Evolutionary conservation across 1,140 invertebrate species (phyloP).

Genomic region (Cyclina sinensis): DNA sequence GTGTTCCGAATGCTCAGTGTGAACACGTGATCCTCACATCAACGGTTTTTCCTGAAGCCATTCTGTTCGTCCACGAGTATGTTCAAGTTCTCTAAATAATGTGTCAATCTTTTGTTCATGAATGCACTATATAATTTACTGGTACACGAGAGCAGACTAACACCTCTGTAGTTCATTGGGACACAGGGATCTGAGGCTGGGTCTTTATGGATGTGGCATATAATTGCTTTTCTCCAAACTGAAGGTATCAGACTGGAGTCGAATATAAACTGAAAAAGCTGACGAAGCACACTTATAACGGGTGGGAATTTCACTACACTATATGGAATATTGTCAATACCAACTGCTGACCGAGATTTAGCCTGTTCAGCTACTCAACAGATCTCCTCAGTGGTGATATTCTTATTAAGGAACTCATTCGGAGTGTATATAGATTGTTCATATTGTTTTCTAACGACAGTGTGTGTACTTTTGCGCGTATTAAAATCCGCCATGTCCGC

Average conservation of each 20-base stretch:
- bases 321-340: constrained; percentile 1
- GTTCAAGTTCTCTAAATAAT: not conserved
- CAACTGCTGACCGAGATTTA: not conserved
- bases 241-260: constrained; percentile 34
- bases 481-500: not conserved
- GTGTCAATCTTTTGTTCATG: constrained; percentile 25
- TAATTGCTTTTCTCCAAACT: constrained; percentile 39
- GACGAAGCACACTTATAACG: not conserved
- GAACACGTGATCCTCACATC: too few relatives aligned
- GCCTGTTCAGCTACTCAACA: not conserved
- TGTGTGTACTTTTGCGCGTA: not conserved
- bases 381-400: too few relatives aligned
- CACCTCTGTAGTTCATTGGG: constrained; percentile 29
- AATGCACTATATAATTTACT: too few relatives aligned
- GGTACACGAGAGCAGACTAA: too few relatives aligned
- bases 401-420: not conserved
- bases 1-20: too few relatives aligned
- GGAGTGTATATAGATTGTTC: not conserved
- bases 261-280: constrained; percentile 40
- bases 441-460: not conserved
- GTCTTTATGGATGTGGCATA: constrained; percentile 49
- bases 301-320: not conserved
- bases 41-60: too few relatives aligned
- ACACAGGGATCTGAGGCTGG: not conserved
- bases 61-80: too few relatives aligned